Evolutionary conservation across 2,113 vertebrate species (phyloP).

Genomic region (Sapayoa aenigma): DNA sequence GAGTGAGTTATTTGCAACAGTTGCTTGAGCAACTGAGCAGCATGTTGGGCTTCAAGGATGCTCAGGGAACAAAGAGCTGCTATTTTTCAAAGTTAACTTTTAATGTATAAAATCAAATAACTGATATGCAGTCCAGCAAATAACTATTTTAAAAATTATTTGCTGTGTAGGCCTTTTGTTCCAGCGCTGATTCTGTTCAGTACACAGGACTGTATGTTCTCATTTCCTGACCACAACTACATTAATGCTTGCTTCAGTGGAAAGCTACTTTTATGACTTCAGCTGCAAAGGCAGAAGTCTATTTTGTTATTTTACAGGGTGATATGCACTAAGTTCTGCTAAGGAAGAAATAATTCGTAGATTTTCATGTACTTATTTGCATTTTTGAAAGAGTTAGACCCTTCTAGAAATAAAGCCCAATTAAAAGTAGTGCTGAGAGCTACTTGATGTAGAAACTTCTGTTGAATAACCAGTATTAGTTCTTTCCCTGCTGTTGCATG

Average conservation of each 20-base stretch:
- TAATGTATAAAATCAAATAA: background rate
- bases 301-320: background rate
- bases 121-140: background rate
- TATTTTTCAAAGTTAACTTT: slow-evolving; percentile 9
- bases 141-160: slow-evolving; percentile 12
- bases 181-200: background rate
- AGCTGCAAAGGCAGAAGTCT: background rate
- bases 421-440: background rate
- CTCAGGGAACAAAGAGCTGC: background rate
- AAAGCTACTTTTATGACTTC: background rate
- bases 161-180: slow-evolving; percentile 31
- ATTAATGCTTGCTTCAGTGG: background rate
- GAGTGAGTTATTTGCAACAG: slow-evolving; percentile 21
- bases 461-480: background rate
- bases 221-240: background rate
- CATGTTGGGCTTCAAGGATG: background rate
- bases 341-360: background rate
- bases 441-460: background rate
- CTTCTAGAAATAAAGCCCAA: background rate
- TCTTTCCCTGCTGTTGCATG: background rate
- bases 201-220: slow-evolving; percentile 40
- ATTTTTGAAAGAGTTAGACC: background rate
- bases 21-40: background rate
- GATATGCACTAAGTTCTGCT: background rate
- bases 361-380: background rate